Evolutionary conservation across 2,113 vertebrate genomes (phyloP).

Genomic region (Hepsetus odoe): DNA sequence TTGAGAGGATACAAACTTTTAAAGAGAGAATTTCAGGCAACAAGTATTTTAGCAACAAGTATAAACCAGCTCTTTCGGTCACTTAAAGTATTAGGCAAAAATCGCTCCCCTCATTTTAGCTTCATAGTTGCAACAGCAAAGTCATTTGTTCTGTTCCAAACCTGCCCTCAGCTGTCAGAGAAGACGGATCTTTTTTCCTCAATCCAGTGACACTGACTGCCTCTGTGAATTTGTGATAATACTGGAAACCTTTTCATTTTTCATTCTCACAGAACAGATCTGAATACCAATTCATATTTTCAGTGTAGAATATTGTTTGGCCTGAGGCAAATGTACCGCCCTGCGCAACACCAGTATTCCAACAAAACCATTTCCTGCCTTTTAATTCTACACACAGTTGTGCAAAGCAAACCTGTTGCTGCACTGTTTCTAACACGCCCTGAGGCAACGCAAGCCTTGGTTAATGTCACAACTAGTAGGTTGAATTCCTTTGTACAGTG

Average conservation of each 20-base stretch:
- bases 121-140: not conserved
- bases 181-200: not conserved
- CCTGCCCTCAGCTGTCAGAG: not conserved
- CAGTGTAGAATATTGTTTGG: not conserved
- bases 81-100: not conserved
- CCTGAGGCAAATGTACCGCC: not conserved
- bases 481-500: not conserved
- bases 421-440: not conserved
- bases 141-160: not conserved
- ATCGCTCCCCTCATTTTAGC: not conserved
- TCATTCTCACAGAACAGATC: not conserved
- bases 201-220: not conserved
- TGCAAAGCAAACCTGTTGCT: slow-evolving; percentile 41
- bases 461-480: not conserved
- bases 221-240: not conserved
- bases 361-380: slow-evolving; percentile 1
- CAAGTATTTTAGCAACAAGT: not conserved
- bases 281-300: not conserved
- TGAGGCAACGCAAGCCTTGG: not conserved
- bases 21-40: not conserved
- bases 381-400: not conserved
- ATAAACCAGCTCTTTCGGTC: not conserved
- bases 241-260: not conserved
- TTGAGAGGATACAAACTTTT: not conserved
- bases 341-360: not conserved